A percentile compares a stretch with the other conserved stretches of the same genome.
Conservation (phyloP, 1,140 invertebrate species). For the Homarus americanus region DNA sequence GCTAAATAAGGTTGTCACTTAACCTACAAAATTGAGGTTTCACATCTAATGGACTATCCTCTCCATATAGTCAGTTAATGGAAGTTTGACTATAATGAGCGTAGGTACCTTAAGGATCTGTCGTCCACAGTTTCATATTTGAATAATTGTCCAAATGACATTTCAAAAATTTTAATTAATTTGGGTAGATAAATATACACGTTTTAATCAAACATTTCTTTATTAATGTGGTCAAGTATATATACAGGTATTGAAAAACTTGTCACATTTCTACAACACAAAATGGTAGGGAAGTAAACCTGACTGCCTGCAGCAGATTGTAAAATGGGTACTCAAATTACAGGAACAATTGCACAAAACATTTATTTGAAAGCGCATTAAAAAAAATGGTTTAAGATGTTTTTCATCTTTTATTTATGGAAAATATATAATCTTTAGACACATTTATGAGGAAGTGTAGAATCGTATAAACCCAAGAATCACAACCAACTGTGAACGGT, state of each 20-base stretch:
- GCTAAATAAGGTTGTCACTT: no score
- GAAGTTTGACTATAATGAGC: no score
- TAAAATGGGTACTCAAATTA: not conserved
- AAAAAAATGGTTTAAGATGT: not conserved
- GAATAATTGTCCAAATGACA: no score
- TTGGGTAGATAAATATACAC: no score
- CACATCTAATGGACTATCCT: no score
- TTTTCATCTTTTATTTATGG: not conserved
- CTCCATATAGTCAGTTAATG: no score
- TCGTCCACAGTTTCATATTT: no score
- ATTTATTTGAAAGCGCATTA: not conserved
- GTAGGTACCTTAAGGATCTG: no score
- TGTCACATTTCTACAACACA: not conserved
- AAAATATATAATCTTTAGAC: not conserved
- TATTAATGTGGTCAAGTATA: not conserved
- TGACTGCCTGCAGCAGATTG: constrained; percentile 4
- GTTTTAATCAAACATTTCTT: no score
- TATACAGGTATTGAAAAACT: not conserved
- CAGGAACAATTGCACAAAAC: not conserved
- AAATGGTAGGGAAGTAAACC: not conserved
- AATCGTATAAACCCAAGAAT: not conserved
- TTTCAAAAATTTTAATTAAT: no score
- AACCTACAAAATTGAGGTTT: no score
- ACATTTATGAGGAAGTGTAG: not conserved
- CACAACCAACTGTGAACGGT: not conserved